A percentile compares a stretch with the other conserved stretches of the same genome.
Evolutionary conservation across 2,113 vertebrate genomes (phyloP).

Genomic region (Poeciliopsis retropinna): DNA sequence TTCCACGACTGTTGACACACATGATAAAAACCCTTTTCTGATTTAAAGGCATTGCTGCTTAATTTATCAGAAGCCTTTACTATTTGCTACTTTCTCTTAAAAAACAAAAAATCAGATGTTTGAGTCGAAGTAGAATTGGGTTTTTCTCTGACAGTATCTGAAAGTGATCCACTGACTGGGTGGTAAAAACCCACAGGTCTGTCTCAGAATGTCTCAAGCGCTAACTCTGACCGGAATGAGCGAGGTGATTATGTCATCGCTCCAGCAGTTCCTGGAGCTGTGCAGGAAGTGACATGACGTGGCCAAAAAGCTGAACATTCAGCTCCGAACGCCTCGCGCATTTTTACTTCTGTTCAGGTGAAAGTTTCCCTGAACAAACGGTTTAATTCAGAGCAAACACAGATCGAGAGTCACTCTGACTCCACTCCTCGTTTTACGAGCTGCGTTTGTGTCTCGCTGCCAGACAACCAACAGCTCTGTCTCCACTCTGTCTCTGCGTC

Average conservation of each 20-base stretch:
- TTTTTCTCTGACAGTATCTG: neutral
- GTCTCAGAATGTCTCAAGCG: neutral
- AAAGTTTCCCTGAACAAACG: neutral
- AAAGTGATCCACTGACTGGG: neutral
- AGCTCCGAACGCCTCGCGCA: no score
- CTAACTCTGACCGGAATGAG: neutral
- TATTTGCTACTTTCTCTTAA: no score
- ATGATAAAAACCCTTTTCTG: no score
- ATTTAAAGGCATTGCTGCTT: no score
- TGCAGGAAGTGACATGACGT: neutral
- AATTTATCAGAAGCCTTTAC: no score
- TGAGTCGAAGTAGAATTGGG: neutral
- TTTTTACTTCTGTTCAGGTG: neutral
- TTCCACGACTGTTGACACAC: no score
- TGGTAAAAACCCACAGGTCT: neutral
- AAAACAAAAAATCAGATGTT: no score
- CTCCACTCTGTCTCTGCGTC: neutral
- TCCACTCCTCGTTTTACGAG: neutral
- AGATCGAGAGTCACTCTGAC: conserved; percentile 5
- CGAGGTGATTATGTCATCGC: neutral
- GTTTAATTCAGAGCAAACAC: conserved; percentile 14
- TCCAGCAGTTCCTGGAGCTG: neutral
- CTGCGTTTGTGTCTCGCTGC: conserved; percentile 16
- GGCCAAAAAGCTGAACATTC: neutral
- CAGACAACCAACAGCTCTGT: conserved; percentile 28